Evolutionary conservation across 2,888 invertebrate species (phyloP).

Genomic region (Geotrupes spiniger): DNA sequence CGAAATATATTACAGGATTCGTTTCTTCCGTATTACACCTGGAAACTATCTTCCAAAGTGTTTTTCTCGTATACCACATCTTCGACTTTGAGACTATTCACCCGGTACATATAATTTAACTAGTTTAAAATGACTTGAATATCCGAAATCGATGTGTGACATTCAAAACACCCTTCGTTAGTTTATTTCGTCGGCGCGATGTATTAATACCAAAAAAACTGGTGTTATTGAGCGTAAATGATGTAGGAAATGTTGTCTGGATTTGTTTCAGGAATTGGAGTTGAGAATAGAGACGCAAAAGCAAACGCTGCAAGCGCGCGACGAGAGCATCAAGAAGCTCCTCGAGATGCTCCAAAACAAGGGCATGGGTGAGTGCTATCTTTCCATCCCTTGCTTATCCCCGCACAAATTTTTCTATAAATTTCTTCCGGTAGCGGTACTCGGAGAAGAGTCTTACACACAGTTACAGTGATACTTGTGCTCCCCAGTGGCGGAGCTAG

Average conservation of each 20-base stretch:
- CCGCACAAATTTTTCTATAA: constrained; percentile 19
- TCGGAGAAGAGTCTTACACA: constrained; percentile 29
- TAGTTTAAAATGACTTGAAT: too few species aligned
- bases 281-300: constrained; percentile 96
- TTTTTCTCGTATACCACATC: too few species aligned
- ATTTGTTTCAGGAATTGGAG: constrained; percentile 77
- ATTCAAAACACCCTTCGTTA: too few species aligned
- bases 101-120: too few species aligned
- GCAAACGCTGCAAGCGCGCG: constrained; percentile 92
- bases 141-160: too few species aligned
- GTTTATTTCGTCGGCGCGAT: too few species aligned
- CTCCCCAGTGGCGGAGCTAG: constrained; percentile 18
- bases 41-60: too few species aligned
- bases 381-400: constrained; percentile 21
- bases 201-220: too few species aligned
- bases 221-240: too few species aligned
- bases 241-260: neutral
- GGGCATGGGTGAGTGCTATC: constrained; percentile 79
- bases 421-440: constrained; percentile 15
- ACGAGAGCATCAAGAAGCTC: constrained; percentile 97
- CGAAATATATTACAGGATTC: too few species aligned
- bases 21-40: too few species aligned
- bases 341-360: constrained; percentile 98
- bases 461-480: constrained; percentile 38
- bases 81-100: too few species aligned